Conservation (phyloP, 2,113 vertebrate genomes). For the Hyperopisus bebe region DNA sequence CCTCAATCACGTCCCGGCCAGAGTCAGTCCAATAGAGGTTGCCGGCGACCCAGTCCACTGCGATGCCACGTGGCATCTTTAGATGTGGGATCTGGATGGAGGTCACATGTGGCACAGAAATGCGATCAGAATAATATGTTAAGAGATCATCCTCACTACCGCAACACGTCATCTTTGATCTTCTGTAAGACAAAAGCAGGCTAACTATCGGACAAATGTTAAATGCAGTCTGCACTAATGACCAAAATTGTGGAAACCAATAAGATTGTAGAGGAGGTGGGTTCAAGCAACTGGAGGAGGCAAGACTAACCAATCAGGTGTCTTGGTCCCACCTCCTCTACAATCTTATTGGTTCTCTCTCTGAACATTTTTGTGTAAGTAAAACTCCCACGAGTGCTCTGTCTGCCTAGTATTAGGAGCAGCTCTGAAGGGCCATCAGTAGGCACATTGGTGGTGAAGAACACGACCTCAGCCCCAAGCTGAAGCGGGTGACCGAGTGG, state of each 20-base stretch:
- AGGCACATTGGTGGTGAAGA: background rate
- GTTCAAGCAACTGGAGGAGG: background rate
- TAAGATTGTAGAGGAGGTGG: background rate
- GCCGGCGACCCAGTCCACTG: conserved; percentile 92
- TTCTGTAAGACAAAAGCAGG: background rate
- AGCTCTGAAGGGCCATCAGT: background rate
- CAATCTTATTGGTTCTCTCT: background rate
- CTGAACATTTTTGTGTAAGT: background rate
- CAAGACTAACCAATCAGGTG: background rate
- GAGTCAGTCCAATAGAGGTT: conserved; percentile 98
- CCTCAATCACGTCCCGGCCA: conserved; percentile 89
- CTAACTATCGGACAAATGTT: background rate
- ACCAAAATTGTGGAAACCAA: background rate
- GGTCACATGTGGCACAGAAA: background rate
- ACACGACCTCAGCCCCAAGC: background rate
- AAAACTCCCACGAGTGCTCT: background rate
- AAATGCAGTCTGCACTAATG: background rate
- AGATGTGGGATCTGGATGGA: conserved; percentile 77
- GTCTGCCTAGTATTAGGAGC: background rate
- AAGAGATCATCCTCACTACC: background rate
- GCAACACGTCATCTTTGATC: background rate
- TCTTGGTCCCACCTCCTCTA: background rate
- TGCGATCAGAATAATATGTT: background rate
- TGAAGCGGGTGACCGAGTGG: background rate
- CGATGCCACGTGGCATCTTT: conserved; percentile 91